Evolutionary conservation across 2,888 invertebrate species (phyloP).

Genomic region (Pristionchus japonicus): DNA sequence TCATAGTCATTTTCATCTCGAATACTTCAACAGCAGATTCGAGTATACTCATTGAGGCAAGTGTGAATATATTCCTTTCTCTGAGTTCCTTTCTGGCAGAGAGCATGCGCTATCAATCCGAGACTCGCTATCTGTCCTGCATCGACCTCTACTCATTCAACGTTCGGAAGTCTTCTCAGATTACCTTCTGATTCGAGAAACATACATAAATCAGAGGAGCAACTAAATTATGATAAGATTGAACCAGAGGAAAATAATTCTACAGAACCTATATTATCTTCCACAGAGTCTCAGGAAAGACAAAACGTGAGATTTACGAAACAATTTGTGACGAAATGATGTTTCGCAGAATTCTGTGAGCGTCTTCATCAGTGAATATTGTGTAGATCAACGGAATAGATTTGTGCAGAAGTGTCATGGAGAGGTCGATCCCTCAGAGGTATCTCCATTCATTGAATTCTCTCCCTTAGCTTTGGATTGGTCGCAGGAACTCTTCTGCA

Average conservation of each 20-base stretch:
- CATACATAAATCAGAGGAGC: not conserved
- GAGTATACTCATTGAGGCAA: not conserved
- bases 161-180: not conserved
- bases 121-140: not conserved
- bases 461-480: not conserved
- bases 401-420: slow-evolving; percentile 15
- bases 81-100: not conserved
- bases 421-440: not conserved
- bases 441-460: not conserved
- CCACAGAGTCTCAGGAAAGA: not conserved
- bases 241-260: not conserved
- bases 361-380: not conserved
- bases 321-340: not conserved
- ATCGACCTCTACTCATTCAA: not conserved
- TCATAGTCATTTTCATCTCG: too few species aligned
- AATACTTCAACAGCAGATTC: not conserved
- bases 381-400: not conserved
- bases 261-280: not conserved
- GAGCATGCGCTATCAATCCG: not conserved
- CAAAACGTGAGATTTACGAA: not conserved
- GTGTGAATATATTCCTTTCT: not conserved
- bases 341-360: not conserved
- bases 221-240: too few species aligned
- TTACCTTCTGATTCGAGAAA: not conserved
- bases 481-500: not conserved